Evolutionary conservation across 2,113 vertebrate genomes (phyloP), one percentile per base, ranked within the genome.

Genomic region (Salminus brasiliensis): DNA sequence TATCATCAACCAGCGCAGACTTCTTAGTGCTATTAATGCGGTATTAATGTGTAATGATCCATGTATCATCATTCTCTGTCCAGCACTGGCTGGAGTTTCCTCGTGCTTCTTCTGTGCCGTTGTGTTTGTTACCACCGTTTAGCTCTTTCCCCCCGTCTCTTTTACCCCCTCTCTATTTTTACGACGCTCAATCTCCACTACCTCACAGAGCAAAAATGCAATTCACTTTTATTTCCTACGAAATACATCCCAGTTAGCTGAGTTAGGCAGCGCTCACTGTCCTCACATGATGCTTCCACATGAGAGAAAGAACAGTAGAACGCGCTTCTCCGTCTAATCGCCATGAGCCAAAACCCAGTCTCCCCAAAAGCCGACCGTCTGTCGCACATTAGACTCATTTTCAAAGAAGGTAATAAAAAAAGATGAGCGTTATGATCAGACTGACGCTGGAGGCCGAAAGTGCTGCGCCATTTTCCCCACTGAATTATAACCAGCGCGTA

Each of bases 121-220:
- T 21, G 32, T 65, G 18, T 65, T 65, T 30, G 59, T 16, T 70
- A 18, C 62, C 72, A 83, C 74, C 80, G 81, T 74, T 76, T 87
- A 85, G 84, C 83, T 85, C 65, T 75, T 57, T 10, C 73, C 85
- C 84, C 34, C 36, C 25, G 3, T 3, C 36, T 41, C 27, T 30
- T 30, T 23, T 32, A 5, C 25, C 47, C 36, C 45, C 70, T 41
- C 32, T 63, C 6, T 63, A 62, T 87, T 91, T 89, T 90, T 78
- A 88, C 83, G 86, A 85, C 77, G 80, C 88, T 87, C 85, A 16
- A 83, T 85, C 88, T 89, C 90, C 84, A 90, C 86, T 92, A 92
- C 90, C 87, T 93, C 91, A 93, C 45, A 21, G 84, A 80, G 85
- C 85, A 92, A 93, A 91, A 92, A 93, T 92, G 88, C 83, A 84